phyloP scores from a whole-genome alignment of 2,888 invertebrate genomes.

The Agonopterix heracliana region DNA sequence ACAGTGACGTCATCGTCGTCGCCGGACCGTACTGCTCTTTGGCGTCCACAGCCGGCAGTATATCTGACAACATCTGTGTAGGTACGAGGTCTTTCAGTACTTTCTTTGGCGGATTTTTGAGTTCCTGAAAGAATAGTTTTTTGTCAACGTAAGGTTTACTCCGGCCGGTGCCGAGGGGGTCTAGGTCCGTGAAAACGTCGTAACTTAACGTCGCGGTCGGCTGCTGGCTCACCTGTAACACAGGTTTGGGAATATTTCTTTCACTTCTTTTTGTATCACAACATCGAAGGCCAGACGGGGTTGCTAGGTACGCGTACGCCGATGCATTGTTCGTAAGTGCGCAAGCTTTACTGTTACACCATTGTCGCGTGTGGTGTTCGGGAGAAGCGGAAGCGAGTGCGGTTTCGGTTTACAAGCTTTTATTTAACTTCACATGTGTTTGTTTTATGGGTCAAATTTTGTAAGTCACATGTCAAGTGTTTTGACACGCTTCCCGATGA shows the following conservation, averaged over 20 bases:
- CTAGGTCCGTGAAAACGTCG: conserved; percentile 95
- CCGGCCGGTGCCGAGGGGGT: conserved; percentile 93
- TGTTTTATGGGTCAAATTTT: too few relatives aligned
- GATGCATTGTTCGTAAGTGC: too few relatives aligned
- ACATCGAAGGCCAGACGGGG: conserved; percentile 26
- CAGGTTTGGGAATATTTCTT: conserved; percentile 24
- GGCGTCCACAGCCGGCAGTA: conserved; percentile 28
- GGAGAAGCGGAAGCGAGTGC: too few relatives aligned
- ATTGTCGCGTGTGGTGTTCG: too few relatives aligned
- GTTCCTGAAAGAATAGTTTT: conserved; percentile 96
- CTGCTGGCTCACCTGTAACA: conserved; percentile 67
- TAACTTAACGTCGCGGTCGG: conserved; percentile 64
- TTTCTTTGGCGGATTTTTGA: conserved; percentile 96
- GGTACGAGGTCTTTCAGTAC: conserved; percentile 89
- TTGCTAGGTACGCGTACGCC: too few relatives aligned
- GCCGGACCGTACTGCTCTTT: conserved; percentile 50
- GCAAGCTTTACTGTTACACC: too few relatives aligned
- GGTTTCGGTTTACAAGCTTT: too few relatives aligned
- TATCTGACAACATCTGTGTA: conserved; percentile 44
- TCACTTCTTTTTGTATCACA: conserved; percentile 7
- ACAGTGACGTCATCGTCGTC: conserved; percentile 66
- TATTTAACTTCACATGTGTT: too few relatives aligned
- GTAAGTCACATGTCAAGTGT: too few relatives aligned
- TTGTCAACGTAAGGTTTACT: conserved; percentile 95
- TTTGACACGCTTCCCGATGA: too few relatives aligned